These are phyloP conservation scores for Drosophila ironensis DNA, from an alignment of 1,140 invertebrate genomes.

Conservation along the genomic window DNA sequence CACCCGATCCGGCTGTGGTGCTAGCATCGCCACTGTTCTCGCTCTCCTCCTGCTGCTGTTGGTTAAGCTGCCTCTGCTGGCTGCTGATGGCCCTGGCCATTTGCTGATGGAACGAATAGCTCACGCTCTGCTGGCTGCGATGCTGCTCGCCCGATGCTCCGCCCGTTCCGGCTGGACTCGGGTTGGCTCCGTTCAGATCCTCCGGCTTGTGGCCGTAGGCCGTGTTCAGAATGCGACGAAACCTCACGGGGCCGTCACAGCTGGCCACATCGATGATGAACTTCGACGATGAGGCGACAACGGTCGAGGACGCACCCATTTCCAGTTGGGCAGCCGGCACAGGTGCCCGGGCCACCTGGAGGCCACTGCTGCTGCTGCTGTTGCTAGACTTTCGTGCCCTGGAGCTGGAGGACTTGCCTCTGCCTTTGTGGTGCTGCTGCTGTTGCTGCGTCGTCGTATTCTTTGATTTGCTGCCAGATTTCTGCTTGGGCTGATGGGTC, in stretches of 20 bases:
- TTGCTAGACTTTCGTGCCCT: background rate
- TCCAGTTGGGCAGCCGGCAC: constrained; percentile 58
- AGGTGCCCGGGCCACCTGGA: constrained; percentile 61
- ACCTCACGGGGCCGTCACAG: constrained; percentile 93
- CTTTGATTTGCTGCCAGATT: background rate
- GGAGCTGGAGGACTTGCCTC: background rate
- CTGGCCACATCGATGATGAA: constrained; percentile 91
- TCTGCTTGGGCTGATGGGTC: background rate
- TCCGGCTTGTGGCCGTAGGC: constrained; percentile 85
- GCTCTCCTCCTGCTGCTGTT: constrained; percentile 73
- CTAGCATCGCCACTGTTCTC: constrained; percentile 59
- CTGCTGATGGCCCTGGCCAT: constrained; percentile 79
- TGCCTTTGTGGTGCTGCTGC: background rate
- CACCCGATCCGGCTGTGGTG: background rate
- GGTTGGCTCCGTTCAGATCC: constrained; percentile 35
- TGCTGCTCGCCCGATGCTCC: constrained; percentile 46
- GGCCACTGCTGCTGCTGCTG: constrained; percentile 7
- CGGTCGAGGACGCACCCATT: constrained; percentile 1
- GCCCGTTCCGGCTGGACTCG: background rate
- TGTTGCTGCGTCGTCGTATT: no score
- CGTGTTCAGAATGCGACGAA: constrained; percentile 89
- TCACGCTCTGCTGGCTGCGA: constrained; percentile 77
- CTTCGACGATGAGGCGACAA: constrained; percentile 62
- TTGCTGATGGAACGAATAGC: constrained; percentile 80
- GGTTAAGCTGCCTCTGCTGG: constrained; percentile 62